Evolutionary conservation across 2,888 invertebrate genomes (phyloP), one percentile per base, ranked within the genome.

Genomic region (Hemithea aestivaria): DNA sequence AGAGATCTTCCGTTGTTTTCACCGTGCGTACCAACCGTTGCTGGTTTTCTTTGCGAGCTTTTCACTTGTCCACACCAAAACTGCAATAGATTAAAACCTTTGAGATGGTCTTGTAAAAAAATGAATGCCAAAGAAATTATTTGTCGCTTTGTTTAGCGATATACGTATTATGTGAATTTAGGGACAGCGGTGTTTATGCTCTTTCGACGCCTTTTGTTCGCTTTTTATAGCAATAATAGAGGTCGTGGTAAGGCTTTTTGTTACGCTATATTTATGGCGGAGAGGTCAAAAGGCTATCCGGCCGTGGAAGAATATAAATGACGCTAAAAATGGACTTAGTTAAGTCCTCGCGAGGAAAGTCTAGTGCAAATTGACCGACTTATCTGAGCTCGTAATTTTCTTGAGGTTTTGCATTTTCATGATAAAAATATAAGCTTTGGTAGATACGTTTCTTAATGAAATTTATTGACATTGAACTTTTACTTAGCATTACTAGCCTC

Each of bases 131-230:
- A 47, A 49, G 54, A 62, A 60, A 65, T 67, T 59, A 65, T 64
- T 67, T 66, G 53, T 64, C 59, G 62, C 65, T 58, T 65, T 68
- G 62, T 62, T 64, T 58, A 60, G 60, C 57, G 56, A 62, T 65
- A 61, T 58, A 56, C 54, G 40, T 62, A 60, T 48, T 52, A 51
- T 45, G 50, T 60, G 51, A 59, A 58, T 64, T 66, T 58, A 53
- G 53, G 60, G 51, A 56, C 51, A 60, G 61, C 56, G 59, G 54
- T 52, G 47, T 53, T 52, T 53, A 51, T 54, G 55, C 58, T 66
- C 59, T 60, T 62, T 64, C 62, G 60, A 61, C 64, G 63, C 64
- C 49, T 45, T 44, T 50, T 50, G 45, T 53, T 44, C 40, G 27
- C 34, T 45, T 53, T 53, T 48, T 48, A 46, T 44, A 35, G 45